Percentiles rank a stretch among this genome's conserved stretches.
These are phyloP conservation scores for Quadroppia sp. DNA, from an alignment of 2,888 invertebrate genomes.

Conservation along the genomic window DNA sequence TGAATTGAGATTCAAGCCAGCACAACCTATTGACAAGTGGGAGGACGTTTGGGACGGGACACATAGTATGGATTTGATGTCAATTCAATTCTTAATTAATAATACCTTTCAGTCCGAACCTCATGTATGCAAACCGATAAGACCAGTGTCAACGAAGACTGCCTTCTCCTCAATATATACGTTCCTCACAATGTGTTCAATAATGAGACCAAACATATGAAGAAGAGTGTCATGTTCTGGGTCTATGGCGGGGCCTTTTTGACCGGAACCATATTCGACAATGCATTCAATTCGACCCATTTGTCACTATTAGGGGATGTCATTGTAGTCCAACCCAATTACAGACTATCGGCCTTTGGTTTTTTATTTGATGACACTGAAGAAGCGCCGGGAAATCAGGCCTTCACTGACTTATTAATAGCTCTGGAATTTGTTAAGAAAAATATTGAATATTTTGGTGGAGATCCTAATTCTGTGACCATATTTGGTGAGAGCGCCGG, in stretches of 20 bases:
- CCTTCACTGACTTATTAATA: slow-evolving; percentile 17
- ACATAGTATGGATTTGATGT: neutral
- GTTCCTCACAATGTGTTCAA: neutral
- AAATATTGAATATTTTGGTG: slow-evolving; percentile 32
- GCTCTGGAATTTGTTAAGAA: slow-evolving; percentile 22
- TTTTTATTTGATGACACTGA: slow-evolving; percentile 21
- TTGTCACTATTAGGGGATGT: slow-evolving; percentile 47
- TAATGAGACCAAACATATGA: slow-evolving; percentile 12
- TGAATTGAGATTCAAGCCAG: neutral
- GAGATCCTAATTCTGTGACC: slow-evolving; percentile 21
- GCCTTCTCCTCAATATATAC: slow-evolving; percentile 29
- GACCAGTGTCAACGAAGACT: slow-evolving; percentile 22
- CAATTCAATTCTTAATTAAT: too few relatives aligned
- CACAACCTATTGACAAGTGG: neutral
- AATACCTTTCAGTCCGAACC: neutral
- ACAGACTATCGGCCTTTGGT: slow-evolving; percentile 28
- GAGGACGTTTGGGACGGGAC: neutral
- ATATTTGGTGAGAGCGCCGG: slow-evolving; percentile 34
- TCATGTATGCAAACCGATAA: slow-evolving; percentile 10
- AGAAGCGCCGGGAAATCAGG: slow-evolving; percentile 31
- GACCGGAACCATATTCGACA: slow-evolving; percentile 24
- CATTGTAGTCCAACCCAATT: slow-evolving; percentile 24
- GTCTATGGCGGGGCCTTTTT: slow-evolving; percentile 24
- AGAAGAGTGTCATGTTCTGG: slow-evolving; percentile 25
- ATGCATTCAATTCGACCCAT: neutral